Conservation (phyloP, 2,113 vertebrate species). For the Larimichthys crocea region DNA sequence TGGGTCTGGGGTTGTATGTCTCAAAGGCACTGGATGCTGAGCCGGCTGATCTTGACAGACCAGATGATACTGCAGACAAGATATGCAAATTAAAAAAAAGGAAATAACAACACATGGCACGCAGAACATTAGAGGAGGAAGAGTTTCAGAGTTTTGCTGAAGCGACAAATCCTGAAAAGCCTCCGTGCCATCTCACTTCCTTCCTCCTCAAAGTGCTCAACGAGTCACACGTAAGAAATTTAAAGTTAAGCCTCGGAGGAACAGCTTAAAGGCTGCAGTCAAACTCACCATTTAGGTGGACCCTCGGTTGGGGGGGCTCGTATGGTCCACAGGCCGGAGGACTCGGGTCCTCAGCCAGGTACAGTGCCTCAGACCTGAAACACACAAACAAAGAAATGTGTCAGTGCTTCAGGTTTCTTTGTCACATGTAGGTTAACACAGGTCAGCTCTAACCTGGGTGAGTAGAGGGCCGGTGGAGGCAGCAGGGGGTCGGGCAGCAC, state of each 20-base stretch:
- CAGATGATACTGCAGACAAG: constrained; percentile 61
- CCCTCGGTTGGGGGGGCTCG: constrained; percentile 68
- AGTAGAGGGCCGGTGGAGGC: constrained; percentile 76
- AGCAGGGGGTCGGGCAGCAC: constrained; percentile 56
- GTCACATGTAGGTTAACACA: too few relatives aligned
- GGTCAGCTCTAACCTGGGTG: constrained; percentile 77
- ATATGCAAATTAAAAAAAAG: constrained; percentile 1
- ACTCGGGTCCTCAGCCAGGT: constrained; percentile 77
- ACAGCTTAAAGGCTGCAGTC: too few relatives aligned
- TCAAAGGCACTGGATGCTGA: constrained; percentile 83
- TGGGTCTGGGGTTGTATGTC: constrained; percentile 78
- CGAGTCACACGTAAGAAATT: not conserved
- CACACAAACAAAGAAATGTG: not conserved
- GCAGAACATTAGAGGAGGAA: constrained; percentile 13
- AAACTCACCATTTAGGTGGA: constrained; percentile 76
- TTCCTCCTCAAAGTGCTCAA: not conserved
- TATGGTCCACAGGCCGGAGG: constrained; percentile 63
- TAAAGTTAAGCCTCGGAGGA: not conserved
- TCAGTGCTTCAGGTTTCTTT: too few relatives aligned
- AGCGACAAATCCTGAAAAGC: not conserved
- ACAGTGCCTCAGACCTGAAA: constrained; percentile 80
- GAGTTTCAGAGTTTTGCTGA: constrained; percentile 36
- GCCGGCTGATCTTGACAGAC: constrained; percentile 76
- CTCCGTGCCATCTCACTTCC: constrained; percentile 28
- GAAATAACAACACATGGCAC: constrained; percentile 15